These are phyloP conservation scores for Ptilonorhynchus violaceus DNA, from an alignment of 2,113 vertebrate species.

Conservation along the genomic window DNA sequence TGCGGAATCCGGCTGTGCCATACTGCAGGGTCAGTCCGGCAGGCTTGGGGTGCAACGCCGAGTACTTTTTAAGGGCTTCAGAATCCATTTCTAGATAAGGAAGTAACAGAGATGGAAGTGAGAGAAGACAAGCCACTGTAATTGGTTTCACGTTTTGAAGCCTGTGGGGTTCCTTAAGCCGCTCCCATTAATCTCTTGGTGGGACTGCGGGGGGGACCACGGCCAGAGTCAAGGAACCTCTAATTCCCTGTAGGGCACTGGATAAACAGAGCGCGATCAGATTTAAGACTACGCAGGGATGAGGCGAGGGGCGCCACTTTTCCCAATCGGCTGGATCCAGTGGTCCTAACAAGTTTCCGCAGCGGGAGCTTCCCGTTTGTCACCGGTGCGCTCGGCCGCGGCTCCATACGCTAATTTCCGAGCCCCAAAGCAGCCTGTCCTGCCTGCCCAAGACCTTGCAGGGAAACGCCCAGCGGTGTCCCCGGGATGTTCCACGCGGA, in stretches of 20 bases:
- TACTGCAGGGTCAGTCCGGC: constrained; percentile 83
- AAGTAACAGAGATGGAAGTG: fast-evolving
- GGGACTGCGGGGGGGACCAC: fast-evolving
- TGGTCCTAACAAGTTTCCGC: fast-evolving
- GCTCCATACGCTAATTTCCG: fast-evolving
- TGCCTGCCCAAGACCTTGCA: fast-evolving
- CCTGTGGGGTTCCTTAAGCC: fast-evolving
- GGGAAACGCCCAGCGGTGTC: not conserved
- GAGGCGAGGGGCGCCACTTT: fast-evolving
- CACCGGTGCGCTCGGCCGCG: not conserved
- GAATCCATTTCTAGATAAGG: constrained; percentile 67
- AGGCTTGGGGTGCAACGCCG: constrained; percentile 79
- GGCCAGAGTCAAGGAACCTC: not conserved
- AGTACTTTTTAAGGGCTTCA: constrained; percentile 70
- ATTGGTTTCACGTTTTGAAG: not conserved
- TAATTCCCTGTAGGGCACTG: fast-evolving
- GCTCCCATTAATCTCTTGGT: fast-evolving
- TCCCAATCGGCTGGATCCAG: fast-evolving
- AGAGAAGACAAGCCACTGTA: fast-evolving
- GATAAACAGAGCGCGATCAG: fast-evolving
- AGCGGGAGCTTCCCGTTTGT: not conserved
- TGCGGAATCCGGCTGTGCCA: constrained; percentile 91
- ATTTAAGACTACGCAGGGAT: fast-evolving
- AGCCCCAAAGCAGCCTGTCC: not conserved
- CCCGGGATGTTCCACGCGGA: fast-evolving